phyloP scores from a whole-genome alignment of 2,888 invertebrate genomes.

The Podotricha telesiphe region DNA sequence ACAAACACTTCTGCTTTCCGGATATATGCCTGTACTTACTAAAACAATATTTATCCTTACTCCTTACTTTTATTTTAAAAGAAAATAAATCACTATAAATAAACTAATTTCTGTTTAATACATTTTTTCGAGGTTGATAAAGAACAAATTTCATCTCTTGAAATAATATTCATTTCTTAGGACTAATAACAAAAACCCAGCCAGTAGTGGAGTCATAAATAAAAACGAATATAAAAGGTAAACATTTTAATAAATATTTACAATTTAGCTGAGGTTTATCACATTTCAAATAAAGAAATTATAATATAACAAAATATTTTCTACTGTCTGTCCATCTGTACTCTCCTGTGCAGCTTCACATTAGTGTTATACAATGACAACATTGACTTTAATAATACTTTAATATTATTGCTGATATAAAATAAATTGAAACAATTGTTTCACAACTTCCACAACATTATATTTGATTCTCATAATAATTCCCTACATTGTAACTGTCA shows the following conservation, averaged over 20 bases:
- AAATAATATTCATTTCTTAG: too few relatives aligned
- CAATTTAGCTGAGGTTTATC: slow-evolving; percentile 72
- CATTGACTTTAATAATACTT: slow-evolving; percentile 31
- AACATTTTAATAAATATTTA: slow-evolving; percentile 81
- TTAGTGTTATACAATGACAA: background rate
- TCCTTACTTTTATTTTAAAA: too few relatives aligned
- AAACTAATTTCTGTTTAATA: too few relatives aligned
- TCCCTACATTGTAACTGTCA: slow-evolving; percentile 13
- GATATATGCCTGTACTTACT: too few relatives aligned
- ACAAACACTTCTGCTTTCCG: too few relatives aligned
- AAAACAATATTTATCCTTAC: too few relatives aligned
- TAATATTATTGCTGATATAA: slow-evolving; percentile 39
- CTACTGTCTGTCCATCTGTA: slow-evolving; percentile 52
- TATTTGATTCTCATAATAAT: slow-evolving; percentile 28
- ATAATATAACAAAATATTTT: slow-evolving; percentile 74
- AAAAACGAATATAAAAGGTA: slow-evolving; percentile 49
- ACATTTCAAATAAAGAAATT: slow-evolving; percentile 72
- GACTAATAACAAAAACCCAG: too few relatives aligned
- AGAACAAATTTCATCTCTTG: too few relatives aligned
- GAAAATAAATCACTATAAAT: too few relatives aligned
- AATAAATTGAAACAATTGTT: slow-evolving; percentile 16
- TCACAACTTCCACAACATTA: slow-evolving; percentile 1
- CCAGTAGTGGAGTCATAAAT: background rate
- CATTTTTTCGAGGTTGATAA: too few relatives aligned
- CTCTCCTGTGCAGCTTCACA: slow-evolving; percentile 25